Evolutionary conservation across 2,888 invertebrate genomes (phyloP), one percentile per base, ranked within the genome.

Genomic region (Diadromus collaris): DNA sequence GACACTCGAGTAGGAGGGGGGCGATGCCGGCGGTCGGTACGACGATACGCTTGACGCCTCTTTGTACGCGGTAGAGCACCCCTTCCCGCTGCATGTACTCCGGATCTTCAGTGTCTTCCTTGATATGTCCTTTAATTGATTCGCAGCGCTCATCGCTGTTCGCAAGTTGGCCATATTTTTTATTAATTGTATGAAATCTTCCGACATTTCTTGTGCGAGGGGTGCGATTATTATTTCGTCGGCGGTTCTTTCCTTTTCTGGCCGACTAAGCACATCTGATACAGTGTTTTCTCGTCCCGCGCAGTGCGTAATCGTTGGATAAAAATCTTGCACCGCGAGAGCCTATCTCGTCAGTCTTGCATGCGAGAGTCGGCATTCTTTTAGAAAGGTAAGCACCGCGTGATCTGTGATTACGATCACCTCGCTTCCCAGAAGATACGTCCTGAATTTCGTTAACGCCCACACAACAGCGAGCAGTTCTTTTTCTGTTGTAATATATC

Each of bases 261-360:
- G 60, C 2, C 67, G 54, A 38, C 63, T 63, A 1, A 63, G 27
- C 1, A 63, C 24, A 24, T 84, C 81, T 6, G 79, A 73, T 9
- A 82, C 80, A 10, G 65, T 41, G 41, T 81, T 83, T 6, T 54
- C 21, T 4, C 27, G 16, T 6, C 80, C 84, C 0, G 67, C 60
- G 29, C 79, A 73, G 38, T 82, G 68, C 2, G 74, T 24, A 9
- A 79, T 70, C 10, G 63, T 65, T 13, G 76, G 60, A 51, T 82
- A 67, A 65, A 71, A 83, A 38, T 84, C 81, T 13, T 84, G 85
- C 2, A 85, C 32, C 5, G 74, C 73, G 13, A 84, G 64, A 0
- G 72, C 71, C 81, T 80, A 84, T 44, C 81, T 24, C 6, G 71
- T 70, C 6, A 84, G 73, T 44, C 83, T 48, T 16, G 79, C 61